Evolutionary conservation across 2,113 vertebrate genomes (phyloP).

Genomic region (Phylloscopus trochilus): DNA sequence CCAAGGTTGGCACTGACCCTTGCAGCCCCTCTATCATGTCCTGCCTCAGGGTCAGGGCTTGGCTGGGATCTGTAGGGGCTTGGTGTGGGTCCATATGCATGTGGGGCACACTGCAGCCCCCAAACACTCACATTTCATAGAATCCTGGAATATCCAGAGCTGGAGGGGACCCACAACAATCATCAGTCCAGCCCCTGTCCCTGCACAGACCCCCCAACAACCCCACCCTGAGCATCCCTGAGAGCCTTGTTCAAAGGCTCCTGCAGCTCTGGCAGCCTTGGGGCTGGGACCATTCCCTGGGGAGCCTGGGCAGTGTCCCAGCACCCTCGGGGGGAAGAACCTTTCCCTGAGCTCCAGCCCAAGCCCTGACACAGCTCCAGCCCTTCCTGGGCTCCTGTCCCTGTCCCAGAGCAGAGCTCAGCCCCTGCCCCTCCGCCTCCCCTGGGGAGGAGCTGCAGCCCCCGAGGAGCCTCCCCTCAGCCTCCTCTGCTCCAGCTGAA

Average conservation of each 20-base stretch:
- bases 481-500: no score
- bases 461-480: no score
- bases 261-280: neutral
- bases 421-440: no score
- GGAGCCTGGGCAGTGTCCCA: neutral
- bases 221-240: neutral
- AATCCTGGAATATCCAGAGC: neutral
- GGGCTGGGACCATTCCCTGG: neutral
- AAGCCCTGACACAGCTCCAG: no score
- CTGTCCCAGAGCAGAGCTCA: no score
- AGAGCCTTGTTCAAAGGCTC: neutral
- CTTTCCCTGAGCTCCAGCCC: no score
- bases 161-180: neutral
- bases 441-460: no score
- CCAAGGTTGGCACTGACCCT: neutral
- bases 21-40: neutral
- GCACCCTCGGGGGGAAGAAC: neutral
- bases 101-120: neutral
- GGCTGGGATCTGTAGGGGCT: neutral
- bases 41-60: fast-evolving
- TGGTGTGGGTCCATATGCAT: neutral
- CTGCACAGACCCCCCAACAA: neutral
- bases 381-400: no score
- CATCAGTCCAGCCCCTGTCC: fast-evolving
- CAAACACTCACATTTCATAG: neutral